Evolutionary conservation across 2,113 vertebrate species (phyloP).

Genomic region (Phrynosoma blainvillii): DNA sequence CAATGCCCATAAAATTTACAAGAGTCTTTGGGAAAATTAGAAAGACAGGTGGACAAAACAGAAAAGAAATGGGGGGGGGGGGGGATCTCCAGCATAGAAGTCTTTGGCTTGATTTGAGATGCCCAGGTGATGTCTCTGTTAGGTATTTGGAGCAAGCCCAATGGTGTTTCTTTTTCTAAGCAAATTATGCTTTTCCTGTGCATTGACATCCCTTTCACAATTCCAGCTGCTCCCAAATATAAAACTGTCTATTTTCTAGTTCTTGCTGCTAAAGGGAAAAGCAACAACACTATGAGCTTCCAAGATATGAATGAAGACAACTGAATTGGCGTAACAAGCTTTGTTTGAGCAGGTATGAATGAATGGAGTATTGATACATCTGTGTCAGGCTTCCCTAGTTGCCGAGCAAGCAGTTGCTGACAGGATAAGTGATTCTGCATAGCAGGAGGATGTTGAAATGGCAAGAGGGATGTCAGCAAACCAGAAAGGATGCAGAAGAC

Average conservation of each 20-base stretch:
- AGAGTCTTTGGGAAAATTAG: not conserved
- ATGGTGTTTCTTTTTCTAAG: no score
- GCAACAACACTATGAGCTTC: not conserved
- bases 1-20: slow-evolving; percentile 11
- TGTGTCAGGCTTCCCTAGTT: not conserved
- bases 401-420: not conserved
- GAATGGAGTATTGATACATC: not conserved
- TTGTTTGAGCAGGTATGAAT: not conserved
- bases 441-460: not conserved
- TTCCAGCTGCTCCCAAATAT: not conserved
- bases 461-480: not conserved
- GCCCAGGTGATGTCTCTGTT: not conserved
- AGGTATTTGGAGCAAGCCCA: not conserved
- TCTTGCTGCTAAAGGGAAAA: not conserved
- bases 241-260: not conserved
- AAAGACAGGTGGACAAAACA: no score
- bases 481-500: not conserved
- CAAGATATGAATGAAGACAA: not conserved
- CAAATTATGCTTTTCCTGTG: no score
- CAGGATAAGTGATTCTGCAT: not conserved
- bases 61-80: no score
- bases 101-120: not conserved
- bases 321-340: not conserved
- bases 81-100: not conserved
- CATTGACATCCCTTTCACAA: not conserved